Base-by-base conservation (phyloP, 2,797 vertebrate species). In the Etheostoma perlongum region DNA sequence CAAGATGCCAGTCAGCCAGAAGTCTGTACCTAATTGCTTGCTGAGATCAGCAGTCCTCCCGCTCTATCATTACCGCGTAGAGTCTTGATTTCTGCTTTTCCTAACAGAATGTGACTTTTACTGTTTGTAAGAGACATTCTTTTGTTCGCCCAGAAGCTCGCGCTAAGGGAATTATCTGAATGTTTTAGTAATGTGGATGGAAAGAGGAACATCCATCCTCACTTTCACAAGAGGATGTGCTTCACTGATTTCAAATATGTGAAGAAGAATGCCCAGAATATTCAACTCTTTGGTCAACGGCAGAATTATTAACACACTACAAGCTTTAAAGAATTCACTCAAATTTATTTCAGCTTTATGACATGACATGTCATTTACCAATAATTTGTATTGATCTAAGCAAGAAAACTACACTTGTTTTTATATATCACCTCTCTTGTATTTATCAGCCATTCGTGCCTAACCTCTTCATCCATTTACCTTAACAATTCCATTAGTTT, bases 11-110 rank as follows among this genome's bases (percentile, higher is more conserved):
- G 68, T 77, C 78, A 80, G 66, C 78, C 67, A 44, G 59, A 76
- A 67, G 70, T 82, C 82, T 53, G 78, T 73, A 46, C 68, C 86
- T 91, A 90, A 93, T 92, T 93, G 89, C 88, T 79, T 88, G 90
- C 89, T 89, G 86, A 91, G 88, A 79, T 89, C 90, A 90, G 90
- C 88, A 67, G 55, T 80, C 76, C 59, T 68, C 44, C 49, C 14
- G 53, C 66, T 73, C 52, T 3, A 14, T 79, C 78, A 67, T 86
- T 82, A 72, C 72, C 0, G 3, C 21, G 57, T 15, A 5, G 62
- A 72, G 82, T 66, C 77, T 64, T 86, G 84, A 92, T 87, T 89
- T 84, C 81, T 85, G 84, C 76, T 78, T 64, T 82, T 40, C 60
- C 79, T 78, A 83, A 90, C 87, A 81, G 72, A 81, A 82, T 64